Evolutionary conservation across 2,888 invertebrate species (phyloP).

Genomic region (Eupithecia exiguata): DNA sequence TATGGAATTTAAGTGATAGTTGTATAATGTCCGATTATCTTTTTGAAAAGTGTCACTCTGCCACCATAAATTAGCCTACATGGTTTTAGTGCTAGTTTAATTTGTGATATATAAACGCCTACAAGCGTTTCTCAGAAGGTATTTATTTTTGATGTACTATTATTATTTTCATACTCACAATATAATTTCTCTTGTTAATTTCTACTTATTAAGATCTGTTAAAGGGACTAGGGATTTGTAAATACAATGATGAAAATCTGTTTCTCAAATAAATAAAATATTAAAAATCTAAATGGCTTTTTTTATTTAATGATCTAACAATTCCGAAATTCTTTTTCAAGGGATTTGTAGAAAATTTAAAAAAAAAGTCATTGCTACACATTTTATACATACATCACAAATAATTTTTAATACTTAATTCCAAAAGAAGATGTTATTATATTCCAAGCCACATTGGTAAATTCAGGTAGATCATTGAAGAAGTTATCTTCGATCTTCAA

Average conservation of each 20-base stretch:
- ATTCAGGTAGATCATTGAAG: conserved; percentile 46
- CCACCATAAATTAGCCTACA: not conserved
- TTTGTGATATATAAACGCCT: conserved; percentile 17
- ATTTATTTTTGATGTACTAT: conserved; percentile 35
- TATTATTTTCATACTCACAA: conserved; percentile 16
- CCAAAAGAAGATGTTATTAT: conserved; percentile 31
- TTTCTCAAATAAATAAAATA: conserved; percentile 33
- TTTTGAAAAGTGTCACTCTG: not conserved
- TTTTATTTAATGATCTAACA: not conserved
- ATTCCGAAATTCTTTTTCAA: not conserved
- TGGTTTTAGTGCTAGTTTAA: conserved; percentile 5
- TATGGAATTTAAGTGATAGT: not conserved
- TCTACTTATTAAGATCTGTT: conserved; percentile 51
- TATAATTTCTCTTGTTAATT: conserved; percentile 34
- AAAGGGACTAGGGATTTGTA: conserved; percentile 55
- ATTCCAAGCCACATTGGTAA: conserved; percentile 46
- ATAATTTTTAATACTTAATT: conserved; percentile 27
- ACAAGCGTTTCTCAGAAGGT: conserved; percentile 25
- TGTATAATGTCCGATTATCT: not conserved
- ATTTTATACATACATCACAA: conserved; percentile 14
- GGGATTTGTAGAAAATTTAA: not conserved
- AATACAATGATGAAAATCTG: conserved; percentile 52
- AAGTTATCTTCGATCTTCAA: conserved; percentile 76
- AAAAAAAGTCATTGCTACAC: not conserved
- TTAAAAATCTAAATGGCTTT: conserved; percentile 38